phyloP scores from a whole-genome alignment of 1,140 invertebrate species.

The Brachionus rotundiformis region DNA sequence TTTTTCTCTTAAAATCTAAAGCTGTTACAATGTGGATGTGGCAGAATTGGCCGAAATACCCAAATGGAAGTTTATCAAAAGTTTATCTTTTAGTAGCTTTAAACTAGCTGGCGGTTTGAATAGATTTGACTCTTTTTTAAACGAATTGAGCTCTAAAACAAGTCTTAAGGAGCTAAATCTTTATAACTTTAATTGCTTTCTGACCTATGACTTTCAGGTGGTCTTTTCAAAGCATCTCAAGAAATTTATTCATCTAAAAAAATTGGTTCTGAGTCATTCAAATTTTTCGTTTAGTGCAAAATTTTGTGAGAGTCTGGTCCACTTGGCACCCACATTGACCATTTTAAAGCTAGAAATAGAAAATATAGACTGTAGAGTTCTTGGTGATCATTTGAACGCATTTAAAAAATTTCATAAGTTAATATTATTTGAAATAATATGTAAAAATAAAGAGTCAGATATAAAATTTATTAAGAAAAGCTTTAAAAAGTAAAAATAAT shows the following conservation, averaged over 20 bases:
- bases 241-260: constrained; percentile 18
- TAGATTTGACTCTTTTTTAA: constrained; percentile 17
- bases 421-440: background rate
- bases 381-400: background rate
- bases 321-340: background rate
- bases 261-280: background rate
- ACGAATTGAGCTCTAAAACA: background rate
- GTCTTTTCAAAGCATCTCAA: background rate
- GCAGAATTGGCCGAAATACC: background rate
- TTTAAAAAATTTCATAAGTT: background rate
- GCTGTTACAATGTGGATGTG: constrained; percentile 13
- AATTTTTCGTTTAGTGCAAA: constrained; percentile 1
- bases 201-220: constrained; percentile 24
- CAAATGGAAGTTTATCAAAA: background rate
- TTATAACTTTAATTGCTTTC: background rate
- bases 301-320: constrained; percentile 8
- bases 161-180: background rate
- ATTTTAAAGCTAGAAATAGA: constrained; percentile 19
- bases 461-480: constrained; percentile 28
- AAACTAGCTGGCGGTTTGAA: constrained; percentile 6
- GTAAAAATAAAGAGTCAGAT: constrained; percentile 40
- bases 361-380: background rate
- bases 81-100: background rate
- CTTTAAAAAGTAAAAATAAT: constrained; percentile 11
- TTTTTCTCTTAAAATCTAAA: background rate